Conservation (phyloP, 1,140 invertebrate genomes). For the Teleogryllus occipitalis region DNA sequence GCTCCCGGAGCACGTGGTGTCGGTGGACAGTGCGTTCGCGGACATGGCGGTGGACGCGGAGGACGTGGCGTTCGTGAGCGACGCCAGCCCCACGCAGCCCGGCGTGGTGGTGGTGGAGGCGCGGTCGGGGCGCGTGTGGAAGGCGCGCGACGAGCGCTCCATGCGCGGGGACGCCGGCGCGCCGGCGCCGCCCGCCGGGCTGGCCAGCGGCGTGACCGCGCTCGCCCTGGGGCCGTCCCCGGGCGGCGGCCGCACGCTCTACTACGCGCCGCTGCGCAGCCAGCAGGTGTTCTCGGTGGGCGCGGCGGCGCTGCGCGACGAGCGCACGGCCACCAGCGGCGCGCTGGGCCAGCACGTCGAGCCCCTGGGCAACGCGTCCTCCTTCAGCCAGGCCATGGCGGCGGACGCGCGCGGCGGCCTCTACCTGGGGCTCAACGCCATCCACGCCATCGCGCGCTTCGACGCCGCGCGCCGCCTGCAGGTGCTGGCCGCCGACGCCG, state of each 20-base stretch:
- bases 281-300: slow-evolving; percentile 52
- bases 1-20: slow-evolving; percentile 44
- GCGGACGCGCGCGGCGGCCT: slow-evolving; percentile 56
- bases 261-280: slow-evolving; percentile 54
- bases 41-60: slow-evolving; percentile 60
- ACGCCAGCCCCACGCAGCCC: slow-evolving; percentile 52
- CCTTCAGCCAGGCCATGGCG: slow-evolving; percentile 59
- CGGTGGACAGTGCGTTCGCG: slow-evolving; percentile 48
- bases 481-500: slow-evolving; percentile 53
- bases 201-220: slow-evolving; percentile 50
- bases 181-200: slow-evolving; percentile 42
- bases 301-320: slow-evolving; percentile 44
- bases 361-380: slow-evolving; percentile 49
- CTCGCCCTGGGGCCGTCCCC: slow-evolving; percentile 52
- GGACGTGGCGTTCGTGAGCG: slow-evolving; percentile 59
- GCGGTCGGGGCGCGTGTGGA: slow-evolving; percentile 53
- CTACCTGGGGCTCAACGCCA: slow-evolving; percentile 55
- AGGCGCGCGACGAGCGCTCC: slow-evolving; percentile 48
- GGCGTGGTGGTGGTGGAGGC: slow-evolving; percentile 60
- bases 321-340: slow-evolving; percentile 27
- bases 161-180: slow-evolving; percentile 47
- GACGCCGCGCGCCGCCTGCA: slow-evolving; percentile 45
- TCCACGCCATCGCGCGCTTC: slow-evolving; percentile 55
- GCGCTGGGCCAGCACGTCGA: slow-evolving; percentile 36
- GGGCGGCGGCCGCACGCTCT: slow-evolving; percentile 45